phyloP scores from a whole-genome alignment of 2,797 vertebrate genomes.

The Squalus acanthias region DNA sequence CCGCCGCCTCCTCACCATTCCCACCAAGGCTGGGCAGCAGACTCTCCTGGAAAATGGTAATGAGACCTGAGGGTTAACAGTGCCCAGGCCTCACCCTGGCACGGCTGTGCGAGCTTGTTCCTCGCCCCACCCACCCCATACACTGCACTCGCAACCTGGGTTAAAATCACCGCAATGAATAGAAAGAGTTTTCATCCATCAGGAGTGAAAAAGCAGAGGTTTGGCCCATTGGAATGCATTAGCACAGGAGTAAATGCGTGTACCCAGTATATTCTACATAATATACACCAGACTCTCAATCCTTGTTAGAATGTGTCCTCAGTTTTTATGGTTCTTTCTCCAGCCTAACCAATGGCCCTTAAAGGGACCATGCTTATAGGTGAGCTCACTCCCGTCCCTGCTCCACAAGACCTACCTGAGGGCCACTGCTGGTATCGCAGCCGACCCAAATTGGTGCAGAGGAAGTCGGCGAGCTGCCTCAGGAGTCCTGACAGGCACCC shows the following conservation, averaged over 20 bases:
- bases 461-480: not conserved
- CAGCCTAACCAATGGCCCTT: not conserved
- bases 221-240: not conserved
- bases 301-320: not conserved
- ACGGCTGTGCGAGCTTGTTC: not conserved
- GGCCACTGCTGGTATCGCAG: not conserved
- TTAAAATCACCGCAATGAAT: not conserved
- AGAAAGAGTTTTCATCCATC: not conserved
- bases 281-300: not conserved
- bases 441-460: not conserved
- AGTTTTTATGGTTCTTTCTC: not conserved
- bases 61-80: not conserved
- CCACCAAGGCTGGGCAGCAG: not conserved
- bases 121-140: not conserved
- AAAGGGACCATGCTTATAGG: not conserved
- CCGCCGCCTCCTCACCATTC: not conserved
- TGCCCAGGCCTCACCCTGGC: not conserved
- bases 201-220: not conserved
- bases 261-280: not conserved
- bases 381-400: not conserved
- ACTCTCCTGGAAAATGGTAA: not conserved
- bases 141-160: not conserved
- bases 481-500: not conserved
- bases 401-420: not conserved
- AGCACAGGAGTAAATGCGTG: not conserved